Conservation (phyloP, 2,888 invertebrate genomes). For the Oeneis ivallda region DNA sequence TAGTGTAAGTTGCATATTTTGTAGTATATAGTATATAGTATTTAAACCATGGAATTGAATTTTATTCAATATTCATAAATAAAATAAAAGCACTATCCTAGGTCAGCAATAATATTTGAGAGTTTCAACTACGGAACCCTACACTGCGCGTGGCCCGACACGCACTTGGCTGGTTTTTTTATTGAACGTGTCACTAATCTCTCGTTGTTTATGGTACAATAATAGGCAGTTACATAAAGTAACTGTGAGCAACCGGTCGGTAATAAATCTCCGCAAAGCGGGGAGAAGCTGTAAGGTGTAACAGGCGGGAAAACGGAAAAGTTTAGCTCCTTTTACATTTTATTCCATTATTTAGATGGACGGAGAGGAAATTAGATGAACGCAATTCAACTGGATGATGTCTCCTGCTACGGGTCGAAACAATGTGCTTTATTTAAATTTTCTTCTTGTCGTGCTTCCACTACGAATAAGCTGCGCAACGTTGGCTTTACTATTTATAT, state of each 20-base stretch:
- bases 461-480: too few species aligned
- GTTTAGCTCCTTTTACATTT: constrained; percentile 16
- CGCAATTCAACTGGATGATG: neutral
- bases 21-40: too few species aligned
- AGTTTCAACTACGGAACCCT: too few species aligned
- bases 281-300: neutral
- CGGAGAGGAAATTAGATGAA: constrained; percentile 1
- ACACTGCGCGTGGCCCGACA: too few species aligned
- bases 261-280: constrained; percentile 12
- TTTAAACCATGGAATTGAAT: too few species aligned
- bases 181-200: neutral
- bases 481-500: too few species aligned
- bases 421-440: neutral
- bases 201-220: constrained; percentile 10
- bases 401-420: neutral
- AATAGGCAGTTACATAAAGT: constrained; percentile 13
- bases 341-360: constrained; percentile 1
- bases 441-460: too few species aligned
- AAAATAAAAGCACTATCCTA: too few species aligned
- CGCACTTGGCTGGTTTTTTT: too few species aligned
- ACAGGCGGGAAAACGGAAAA: constrained; percentile 6
- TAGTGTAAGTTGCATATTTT: too few species aligned
- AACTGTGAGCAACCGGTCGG: constrained; percentile 5
- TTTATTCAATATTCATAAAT: too few species aligned
- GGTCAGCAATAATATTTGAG: too few species aligned